Conservation (phyloP, 2,113 vertebrate genomes). For the Crotalus viridis region DNA sequence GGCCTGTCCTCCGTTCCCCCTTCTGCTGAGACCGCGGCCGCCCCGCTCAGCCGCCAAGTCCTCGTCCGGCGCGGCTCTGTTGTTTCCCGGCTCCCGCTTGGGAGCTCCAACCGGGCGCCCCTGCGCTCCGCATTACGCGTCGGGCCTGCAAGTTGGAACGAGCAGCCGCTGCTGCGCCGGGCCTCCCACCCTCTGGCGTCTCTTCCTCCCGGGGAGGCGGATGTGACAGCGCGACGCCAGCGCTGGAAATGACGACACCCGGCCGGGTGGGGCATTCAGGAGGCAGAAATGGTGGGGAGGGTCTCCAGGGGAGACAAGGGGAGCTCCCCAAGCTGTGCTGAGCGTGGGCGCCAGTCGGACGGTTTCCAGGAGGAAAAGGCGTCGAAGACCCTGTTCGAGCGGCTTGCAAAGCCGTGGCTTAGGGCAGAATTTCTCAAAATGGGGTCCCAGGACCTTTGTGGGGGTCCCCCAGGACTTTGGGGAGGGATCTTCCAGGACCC, state of each 20-base stretch:
- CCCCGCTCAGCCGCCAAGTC: not conserved
- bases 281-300: not conserved
- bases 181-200: not conserved
- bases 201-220: slow-evolving; percentile 9
- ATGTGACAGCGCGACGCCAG: slow-evolving; percentile 12
- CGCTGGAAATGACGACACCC: slow-evolving; percentile 17
- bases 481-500: not conserved
- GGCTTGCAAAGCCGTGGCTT: not conserved
- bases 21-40: not conserved
- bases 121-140: slow-evolving; percentile 3
- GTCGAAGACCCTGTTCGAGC: not conserved
- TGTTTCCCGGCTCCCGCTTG: not conserved
- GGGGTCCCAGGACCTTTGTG: not conserved
- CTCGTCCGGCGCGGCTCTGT: not conserved
- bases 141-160: not conserved
- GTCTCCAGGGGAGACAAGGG: not conserved
- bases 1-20: not conserved
- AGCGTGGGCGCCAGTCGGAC: not conserved
- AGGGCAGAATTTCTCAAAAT: not conserved
- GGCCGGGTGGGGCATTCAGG: not conserved
- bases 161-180: not conserved
- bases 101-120: not conserved
- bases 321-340: not conserved
- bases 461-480: not conserved
- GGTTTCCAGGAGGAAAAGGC: not conserved